A percentile compares a stretch with the other conserved stretches of the same genome.
Evolutionary conservation across 2,797 vertebrate species (phyloP).

Genomic region (Cossypha niveicapilla): DNA sequence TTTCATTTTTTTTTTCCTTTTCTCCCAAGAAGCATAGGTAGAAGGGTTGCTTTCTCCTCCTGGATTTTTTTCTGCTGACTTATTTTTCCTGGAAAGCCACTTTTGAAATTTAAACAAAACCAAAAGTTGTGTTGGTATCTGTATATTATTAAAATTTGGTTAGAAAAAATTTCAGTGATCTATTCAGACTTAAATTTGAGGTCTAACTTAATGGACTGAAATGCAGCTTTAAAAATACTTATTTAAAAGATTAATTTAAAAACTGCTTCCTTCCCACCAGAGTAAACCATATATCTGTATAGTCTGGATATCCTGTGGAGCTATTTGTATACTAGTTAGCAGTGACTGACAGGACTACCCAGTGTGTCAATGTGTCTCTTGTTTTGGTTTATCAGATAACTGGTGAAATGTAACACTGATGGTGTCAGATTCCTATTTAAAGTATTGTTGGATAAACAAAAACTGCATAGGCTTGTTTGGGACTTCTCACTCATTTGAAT

Average conservation of each 20-base stretch:
- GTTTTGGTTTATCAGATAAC: slow-evolving; percentile 74
- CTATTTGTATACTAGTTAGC: slow-evolving; percentile 27
- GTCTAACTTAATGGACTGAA: neutral
- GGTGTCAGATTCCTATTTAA: slow-evolving; percentile 71
- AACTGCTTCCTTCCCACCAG: neutral
- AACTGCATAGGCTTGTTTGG: slow-evolving; percentile 54
- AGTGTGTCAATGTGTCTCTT: slow-evolving; percentile 39
- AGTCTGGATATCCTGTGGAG: neutral
- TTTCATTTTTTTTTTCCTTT: too few relatives aligned
- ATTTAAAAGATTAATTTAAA: neutral
- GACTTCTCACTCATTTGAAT: slow-evolving; percentile 69
- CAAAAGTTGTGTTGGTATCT: fast-evolving
- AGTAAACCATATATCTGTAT: neutral
- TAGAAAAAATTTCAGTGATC: neutral
- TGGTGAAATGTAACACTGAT: slow-evolving; percentile 70
- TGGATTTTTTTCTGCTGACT: neutral
- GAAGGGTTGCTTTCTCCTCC: neutral
- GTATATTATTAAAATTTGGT: neutral
- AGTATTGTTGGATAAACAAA: slow-evolving; percentile 70
- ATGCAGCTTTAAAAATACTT: neutral
- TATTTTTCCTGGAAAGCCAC: neutral
- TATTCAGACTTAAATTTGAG: neutral
- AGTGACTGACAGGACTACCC: slow-evolving; percentile 71
- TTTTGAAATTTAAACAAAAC: neutral
- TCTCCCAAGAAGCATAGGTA: fast-evolving